Base-by-base conservation (phyloP, 2,797 vertebrate species). In the Tamandua tetradactyla region DNA sequence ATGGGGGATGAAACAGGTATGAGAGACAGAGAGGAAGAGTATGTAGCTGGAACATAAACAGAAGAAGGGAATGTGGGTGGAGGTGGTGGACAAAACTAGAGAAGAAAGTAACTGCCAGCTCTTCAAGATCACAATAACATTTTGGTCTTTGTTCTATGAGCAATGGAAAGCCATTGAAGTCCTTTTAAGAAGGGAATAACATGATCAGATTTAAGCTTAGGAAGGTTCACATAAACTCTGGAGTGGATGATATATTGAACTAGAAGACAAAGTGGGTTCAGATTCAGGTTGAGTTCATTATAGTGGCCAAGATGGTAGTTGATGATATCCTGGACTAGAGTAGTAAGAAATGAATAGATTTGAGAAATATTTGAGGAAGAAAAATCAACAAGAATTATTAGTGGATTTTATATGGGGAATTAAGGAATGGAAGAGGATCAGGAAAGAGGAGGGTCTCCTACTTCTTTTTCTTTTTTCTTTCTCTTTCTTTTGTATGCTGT, bases 321-420 rank as follows among this genome's bases (percentile, higher is more conserved):
- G 25, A n/a, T 35, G 30, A 76, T 68, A 83, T 14, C 78, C 83
- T 92, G 55, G 6, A 80, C 35, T 64, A 83, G 22, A 11, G 30
- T 57, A 35, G 66, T 69, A 71, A 94, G 44, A 94, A 90, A 94
- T 64, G 25, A 95, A 90, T 68, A 49, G 23, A 32, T 32, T 83
- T 87, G 37, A 71, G 71, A 91, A 93, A 83, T 87, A 74, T 32
- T 84, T 96, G 68, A 55, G 44, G 22, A 68, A 90, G 12, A 49
- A 61, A 80, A 66, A 27, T 82, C 47, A 94, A 72, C 22, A 89
- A 89, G 59, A 30, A 11, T 61, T 30, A 66, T 78, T 25, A 94
- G 68, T 86, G 15, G 35, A 91, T 69, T 75, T 90, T 25, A 87
- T 57, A 47, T 61, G 9, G 42, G 23, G 42, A 79, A 87, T 84